Percentiles rank a stretch among this genome's conserved stretches.
phyloP scores from a whole-genome alignment of 2,113 vertebrate species.

The Cacatua alba region DNA sequence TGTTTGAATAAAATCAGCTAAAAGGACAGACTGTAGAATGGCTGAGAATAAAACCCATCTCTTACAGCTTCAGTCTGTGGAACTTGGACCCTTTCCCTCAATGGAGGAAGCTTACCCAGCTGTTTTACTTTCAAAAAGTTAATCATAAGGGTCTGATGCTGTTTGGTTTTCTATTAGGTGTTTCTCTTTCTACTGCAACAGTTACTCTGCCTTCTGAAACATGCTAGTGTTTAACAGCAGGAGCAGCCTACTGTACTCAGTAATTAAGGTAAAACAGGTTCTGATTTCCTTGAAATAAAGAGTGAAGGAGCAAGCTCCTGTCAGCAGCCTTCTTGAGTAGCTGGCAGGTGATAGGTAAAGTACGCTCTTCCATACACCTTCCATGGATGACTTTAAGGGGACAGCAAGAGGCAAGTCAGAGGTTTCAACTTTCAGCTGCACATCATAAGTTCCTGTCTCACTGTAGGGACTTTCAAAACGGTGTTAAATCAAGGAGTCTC shows the following conservation, averaged over 20 bases:
- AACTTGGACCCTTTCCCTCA: not conserved
- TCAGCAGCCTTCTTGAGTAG: not conserved
- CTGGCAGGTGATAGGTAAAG: not conserved
- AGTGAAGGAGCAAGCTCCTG: not conserved
- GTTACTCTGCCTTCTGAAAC: not conserved
- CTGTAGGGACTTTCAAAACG: not conserved
- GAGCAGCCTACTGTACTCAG: not conserved
- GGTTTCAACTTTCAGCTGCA: fast-evolving
- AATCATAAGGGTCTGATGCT: not conserved
- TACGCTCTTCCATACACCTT: not conserved
- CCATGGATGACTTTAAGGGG: fast-evolving
- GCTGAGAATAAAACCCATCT: not conserved
- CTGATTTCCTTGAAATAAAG: fast-evolving
- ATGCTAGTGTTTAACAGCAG: not conserved
- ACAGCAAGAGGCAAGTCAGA: not conserved
- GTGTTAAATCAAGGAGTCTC: not conserved
- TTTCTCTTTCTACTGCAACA: not conserved
- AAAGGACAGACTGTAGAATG: not conserved
- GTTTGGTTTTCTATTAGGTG: fast-evolving
- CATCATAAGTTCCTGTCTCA: not conserved
- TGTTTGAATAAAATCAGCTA: not conserved
- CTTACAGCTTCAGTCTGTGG: not conserved
- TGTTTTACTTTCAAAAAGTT: not conserved
- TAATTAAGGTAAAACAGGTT: not conserved
- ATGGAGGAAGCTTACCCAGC: not conserved